These are phyloP conservation scores for Spisula solida DNA, from an alignment of 2,888 invertebrate species.

Conservation along the genomic window DNA sequence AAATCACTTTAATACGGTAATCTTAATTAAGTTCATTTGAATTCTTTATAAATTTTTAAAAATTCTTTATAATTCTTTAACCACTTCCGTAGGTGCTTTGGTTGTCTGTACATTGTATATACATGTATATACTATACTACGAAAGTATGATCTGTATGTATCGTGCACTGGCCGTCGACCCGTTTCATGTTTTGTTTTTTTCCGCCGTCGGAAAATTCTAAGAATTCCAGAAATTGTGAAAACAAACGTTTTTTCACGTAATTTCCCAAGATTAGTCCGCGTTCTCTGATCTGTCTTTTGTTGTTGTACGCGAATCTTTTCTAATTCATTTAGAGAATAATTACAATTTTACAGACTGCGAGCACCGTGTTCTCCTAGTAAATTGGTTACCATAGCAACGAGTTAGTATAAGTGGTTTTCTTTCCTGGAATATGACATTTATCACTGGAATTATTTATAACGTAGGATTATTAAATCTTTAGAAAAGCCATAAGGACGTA, in stretches of 20 bases:
- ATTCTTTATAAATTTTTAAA: too few species aligned
- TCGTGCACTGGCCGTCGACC: too few species aligned
- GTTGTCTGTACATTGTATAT: too few species aligned
- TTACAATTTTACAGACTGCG: constrained; percentile 44
- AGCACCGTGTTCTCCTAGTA: constrained; percentile 10
- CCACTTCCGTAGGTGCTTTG: too few species aligned
- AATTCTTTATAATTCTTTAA: too few species aligned
- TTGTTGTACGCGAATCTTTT: background rate
- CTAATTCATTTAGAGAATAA: constrained; percentile 39
- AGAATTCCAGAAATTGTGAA: background rate
- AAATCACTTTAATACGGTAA: too few species aligned
- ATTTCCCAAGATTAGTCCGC: background rate
- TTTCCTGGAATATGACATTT: constrained; percentile 41
- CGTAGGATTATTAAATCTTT: background rate
- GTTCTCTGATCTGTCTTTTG: background rate
- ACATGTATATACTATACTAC: too few species aligned
- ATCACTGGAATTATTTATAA: constrained; percentile 30
- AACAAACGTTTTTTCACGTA: background rate
- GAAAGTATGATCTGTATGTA: too few species aligned
- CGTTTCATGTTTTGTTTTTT: too few species aligned
- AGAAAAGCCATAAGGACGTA: background rate
- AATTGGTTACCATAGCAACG: constrained; percentile 37
- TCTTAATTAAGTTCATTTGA: too few species aligned
- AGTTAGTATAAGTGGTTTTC: constrained; percentile 37
- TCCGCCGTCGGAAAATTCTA: too few species aligned